phyloP scores from a whole-genome alignment of 2,888 invertebrate genomes.

The Incurvaria masculella region DNA sequence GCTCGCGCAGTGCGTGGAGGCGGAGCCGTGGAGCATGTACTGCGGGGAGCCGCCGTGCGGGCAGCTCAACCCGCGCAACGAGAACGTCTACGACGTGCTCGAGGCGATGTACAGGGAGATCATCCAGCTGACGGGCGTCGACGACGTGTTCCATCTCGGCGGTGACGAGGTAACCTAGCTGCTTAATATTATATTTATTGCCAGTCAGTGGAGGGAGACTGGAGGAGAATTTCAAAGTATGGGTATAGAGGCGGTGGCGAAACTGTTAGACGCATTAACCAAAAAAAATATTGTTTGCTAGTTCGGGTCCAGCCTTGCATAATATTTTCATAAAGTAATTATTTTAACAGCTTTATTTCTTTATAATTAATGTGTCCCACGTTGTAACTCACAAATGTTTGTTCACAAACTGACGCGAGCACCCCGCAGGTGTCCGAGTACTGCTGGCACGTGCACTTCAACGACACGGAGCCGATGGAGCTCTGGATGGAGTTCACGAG shows the following conservation, averaged over 20 bases:
- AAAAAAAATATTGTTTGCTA: too few species aligned
- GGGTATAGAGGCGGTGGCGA: too few species aligned
- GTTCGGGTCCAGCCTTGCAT: too few species aligned
- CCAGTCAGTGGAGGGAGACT: too few species aligned
- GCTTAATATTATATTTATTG: too few species aligned
- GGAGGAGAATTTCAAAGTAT: too few species aligned
- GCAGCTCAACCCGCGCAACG: conserved; percentile 79
- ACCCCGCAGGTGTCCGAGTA: conserved; percentile 71
- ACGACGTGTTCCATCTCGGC: conserved; percentile 81
- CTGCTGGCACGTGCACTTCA: conserved; percentile 74
- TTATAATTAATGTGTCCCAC: too few species aligned
- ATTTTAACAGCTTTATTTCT: too few species aligned
- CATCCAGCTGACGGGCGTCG: conserved; percentile 68
- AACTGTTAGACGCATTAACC: too few species aligned
- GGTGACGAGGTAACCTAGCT: conserved; percentile 65
- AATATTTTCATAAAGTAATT: too few species aligned
- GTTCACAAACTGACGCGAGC: too few species aligned
- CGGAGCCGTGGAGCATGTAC: conserved; percentile 75
- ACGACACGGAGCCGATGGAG: conserved; percentile 73
- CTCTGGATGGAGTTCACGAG: conserved; percentile 77
- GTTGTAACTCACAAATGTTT: too few species aligned
- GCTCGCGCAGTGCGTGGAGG: conserved; percentile 76
- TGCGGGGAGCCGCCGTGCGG: conserved; percentile 87
- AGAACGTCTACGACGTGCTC: conserved; percentile 69
- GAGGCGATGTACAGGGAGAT: conserved; percentile 74